phyloP scores from a whole-genome alignment of 2,888 invertebrate species.

The Ophonus ardosiacus region DNA sequence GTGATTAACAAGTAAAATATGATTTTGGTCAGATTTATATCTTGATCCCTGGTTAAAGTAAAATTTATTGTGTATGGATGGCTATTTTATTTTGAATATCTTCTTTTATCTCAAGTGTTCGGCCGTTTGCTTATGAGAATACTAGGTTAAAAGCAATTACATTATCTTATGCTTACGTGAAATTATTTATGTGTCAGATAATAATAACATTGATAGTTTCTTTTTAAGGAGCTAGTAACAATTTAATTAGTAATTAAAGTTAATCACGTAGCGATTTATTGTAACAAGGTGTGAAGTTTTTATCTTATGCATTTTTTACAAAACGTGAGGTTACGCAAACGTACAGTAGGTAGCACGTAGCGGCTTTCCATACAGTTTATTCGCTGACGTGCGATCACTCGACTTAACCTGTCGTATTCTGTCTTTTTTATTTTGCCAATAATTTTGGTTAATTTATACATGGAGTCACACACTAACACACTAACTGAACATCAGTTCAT shows the following conservation, averaged over 20 bases:
- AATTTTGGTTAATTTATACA: constrained; percentile 49
- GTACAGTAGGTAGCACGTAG: background rate
- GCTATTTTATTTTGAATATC: background rate
- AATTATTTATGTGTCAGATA: background rate
- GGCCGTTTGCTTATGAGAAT: background rate
- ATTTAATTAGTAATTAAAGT: constrained; percentile 40
- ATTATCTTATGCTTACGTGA: background rate
- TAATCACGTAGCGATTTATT: constrained; percentile 31
- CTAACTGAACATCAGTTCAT: constrained; percentile 29
- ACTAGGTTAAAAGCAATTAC: background rate
- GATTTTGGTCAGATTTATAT: no score
- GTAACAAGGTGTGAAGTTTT: constrained; percentile 42
- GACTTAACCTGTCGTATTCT: background rate
- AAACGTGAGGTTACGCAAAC: background rate
- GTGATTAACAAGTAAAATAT: no score
- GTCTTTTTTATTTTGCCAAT: constrained; percentile 33
- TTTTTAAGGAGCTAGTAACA: constrained; percentile 24
- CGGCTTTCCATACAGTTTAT: constrained; percentile 4
- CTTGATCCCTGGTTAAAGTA: no score
- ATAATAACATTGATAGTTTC: constrained; percentile 40
- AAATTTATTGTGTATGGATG: background rate
- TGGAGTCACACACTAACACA: constrained; percentile 46
- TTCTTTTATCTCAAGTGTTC: background rate
- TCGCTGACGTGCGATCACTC: background rate
- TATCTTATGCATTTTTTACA: constrained; percentile 13